Base-by-base conservation (phyloP, 2,888 invertebrate genomes). In the Epinotia bilunana region DNA sequence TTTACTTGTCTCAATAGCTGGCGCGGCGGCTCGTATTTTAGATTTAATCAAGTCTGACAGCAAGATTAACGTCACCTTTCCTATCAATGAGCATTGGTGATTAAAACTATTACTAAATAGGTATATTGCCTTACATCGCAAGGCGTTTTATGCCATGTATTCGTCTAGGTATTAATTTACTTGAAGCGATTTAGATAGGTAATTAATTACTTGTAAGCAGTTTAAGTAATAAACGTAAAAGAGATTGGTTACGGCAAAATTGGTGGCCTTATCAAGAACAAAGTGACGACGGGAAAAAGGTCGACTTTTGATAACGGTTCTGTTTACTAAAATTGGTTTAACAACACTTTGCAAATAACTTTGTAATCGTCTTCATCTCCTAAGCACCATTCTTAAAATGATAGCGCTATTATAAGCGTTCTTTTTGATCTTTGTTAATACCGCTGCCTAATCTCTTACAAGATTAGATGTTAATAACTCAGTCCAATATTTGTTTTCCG, bases 21-120 rank as follows among this genome's bases (percentile, higher is more conserved):
- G 86, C 86, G 86, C 86, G 83, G 84, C 83, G 83, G 83, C 85
- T 89, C 90, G 88, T 90, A 90, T 91, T 91, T 90, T 87, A 91
- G 91, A 91, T 92, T 89, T 90, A 92, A 91, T 92, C 91, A 91
- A 90, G 86, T 86, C 86, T 88, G 90, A 88, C 90, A 88, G 89
- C 80, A 86, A 90, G 89, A 91, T 90, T 91, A 90, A 91, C 91
- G 87, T 82, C 84, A 88, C 89, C 89, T 88, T 90, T 87, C 83
- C 84, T 85, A 87, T 88, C 86, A 88, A 89, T 87, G 85, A 85
- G 83, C 80, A 82, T 81, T 77, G 82, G 81, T 79, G 83, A 83
- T 84, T 87, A 81, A 78, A 77, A 80, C 81, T 84, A 84, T 86
- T 86, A 86, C 13, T 46, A 12, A 13, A 80, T 82, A 81, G 80